phyloP scores from a whole-genome alignment of 2,797 vertebrate species.

The Allobates femoralis region DNA sequence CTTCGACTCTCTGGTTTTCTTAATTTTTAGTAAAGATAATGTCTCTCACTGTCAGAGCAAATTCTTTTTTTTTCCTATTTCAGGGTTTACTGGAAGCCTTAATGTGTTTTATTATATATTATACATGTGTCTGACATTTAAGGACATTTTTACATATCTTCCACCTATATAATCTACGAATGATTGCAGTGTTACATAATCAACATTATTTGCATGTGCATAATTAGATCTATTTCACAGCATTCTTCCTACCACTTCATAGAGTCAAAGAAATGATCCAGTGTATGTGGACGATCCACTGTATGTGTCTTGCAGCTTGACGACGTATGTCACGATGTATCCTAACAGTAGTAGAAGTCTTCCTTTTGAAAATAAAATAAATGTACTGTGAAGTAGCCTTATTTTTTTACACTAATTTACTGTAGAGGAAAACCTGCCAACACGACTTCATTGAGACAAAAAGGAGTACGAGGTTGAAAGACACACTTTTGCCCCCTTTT shows the following conservation, averaged over 20 bases:
- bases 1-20: background rate
- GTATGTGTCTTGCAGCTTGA: background rate
- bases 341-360: no score
- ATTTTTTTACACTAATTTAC: no score
- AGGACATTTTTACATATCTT: conserved; percentile 55
- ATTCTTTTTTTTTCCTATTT: conserved; percentile 14
- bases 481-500: no score
- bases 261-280: background rate
- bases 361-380: no score
- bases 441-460: no score
- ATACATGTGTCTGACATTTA: conserved; percentile 51
- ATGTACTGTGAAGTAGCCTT: no score
- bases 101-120: conserved; percentile 58
- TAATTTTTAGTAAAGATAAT: background rate
- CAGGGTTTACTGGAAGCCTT: conserved; percentile 40
- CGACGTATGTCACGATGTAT: no score
- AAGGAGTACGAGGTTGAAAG: no score
- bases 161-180: background rate
- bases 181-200: background rate
- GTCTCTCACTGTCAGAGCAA: conserved; percentile 6
- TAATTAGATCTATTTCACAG: background rate
- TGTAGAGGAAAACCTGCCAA: no score
- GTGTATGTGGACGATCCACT: background rate
- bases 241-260: no score
- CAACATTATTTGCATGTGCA: background rate